Evolutionary conservation across 2,888 invertebrate species (phyloP).

Genomic region (Microplitis manilae): DNA sequence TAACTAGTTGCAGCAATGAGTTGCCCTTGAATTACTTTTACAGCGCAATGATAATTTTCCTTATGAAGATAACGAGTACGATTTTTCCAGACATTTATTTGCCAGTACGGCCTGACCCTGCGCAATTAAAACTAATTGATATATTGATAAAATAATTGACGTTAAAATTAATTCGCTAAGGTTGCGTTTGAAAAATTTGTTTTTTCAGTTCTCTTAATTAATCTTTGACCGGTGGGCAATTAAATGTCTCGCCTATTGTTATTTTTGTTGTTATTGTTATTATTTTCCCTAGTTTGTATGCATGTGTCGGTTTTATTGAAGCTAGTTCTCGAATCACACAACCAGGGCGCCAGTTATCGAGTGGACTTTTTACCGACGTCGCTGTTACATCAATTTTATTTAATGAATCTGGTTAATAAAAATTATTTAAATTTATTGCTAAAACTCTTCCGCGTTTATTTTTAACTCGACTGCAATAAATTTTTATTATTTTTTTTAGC

Average conservation of each 20-base stretch:
- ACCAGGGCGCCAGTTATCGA: conserved; percentile 43
- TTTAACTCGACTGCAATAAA: background rate
- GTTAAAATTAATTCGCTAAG: background rate
- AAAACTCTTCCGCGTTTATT: background rate
- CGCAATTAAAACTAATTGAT: background rate
- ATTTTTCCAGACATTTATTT: background rate
- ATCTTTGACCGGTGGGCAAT: background rate
- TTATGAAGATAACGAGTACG: background rate
- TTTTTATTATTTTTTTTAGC: no score
- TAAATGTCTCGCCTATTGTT: background rate
- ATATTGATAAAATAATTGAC: background rate
- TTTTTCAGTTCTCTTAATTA: background rate
- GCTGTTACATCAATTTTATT: background rate
- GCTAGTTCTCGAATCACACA: conserved; percentile 42
- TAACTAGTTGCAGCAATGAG: background rate
- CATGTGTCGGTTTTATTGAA: background rate
- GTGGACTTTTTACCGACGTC: conserved; percentile 43
- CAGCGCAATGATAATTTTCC: background rate
- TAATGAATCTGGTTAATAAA: background rate
- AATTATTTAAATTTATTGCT: background rate
- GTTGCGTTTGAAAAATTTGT: background rate
- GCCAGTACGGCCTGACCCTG: background rate
- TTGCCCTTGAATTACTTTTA: background rate
- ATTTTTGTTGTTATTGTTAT: background rate
- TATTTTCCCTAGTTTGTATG: background rate